These are phyloP conservation scores for Pristionchus maxplancki DNA, from an alignment of 2,888 invertebrate genomes.

Conservation along the genomic window DNA sequence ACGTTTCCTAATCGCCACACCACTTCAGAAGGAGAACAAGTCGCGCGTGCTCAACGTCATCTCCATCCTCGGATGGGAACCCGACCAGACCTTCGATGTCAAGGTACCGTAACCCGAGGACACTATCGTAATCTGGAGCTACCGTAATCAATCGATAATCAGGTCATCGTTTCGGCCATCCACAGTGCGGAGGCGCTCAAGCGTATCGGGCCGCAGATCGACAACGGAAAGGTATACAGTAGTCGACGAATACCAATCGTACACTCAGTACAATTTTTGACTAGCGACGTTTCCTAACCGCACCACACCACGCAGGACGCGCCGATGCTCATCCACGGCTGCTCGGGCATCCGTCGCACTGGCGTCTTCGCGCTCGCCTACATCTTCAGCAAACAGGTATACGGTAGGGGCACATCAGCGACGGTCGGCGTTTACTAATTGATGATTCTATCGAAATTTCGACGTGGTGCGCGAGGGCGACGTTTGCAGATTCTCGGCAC, in stretches of 20 bases:
- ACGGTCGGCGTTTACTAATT: background rate
- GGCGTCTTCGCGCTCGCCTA: conserved; percentile 48
- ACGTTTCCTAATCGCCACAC: background rate
- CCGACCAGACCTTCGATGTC: background rate
- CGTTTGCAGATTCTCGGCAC: background rate
- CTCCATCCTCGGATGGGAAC: conserved; percentile 24
- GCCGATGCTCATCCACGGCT: conserved; percentile 47
- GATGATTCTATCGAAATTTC: background rate
- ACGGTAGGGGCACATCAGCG: background rate
- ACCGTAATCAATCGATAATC: background rate
- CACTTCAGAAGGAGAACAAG: conserved; percentile 24
- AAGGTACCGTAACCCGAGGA: background rate
- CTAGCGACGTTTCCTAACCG: conserved; percentile 31
- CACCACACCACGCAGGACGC: conserved; percentile 18
- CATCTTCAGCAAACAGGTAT: conserved; percentile 49
- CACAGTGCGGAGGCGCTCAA: conserved; percentile 33
- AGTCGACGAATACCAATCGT: background rate
- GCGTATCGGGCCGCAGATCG: background rate
- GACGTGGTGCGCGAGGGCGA: conserved; percentile 1
- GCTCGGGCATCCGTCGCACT: conserved; percentile 36
- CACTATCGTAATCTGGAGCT: background rate
- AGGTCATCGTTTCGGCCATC: conserved; percentile 15
- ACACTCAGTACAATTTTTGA: background rate
- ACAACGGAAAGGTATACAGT: conserved; percentile 27
- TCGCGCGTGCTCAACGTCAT: conserved; percentile 29